Conservation (phyloP, 2,113 vertebrate genomes). For the Eudyptes chrysolophus region DNA sequence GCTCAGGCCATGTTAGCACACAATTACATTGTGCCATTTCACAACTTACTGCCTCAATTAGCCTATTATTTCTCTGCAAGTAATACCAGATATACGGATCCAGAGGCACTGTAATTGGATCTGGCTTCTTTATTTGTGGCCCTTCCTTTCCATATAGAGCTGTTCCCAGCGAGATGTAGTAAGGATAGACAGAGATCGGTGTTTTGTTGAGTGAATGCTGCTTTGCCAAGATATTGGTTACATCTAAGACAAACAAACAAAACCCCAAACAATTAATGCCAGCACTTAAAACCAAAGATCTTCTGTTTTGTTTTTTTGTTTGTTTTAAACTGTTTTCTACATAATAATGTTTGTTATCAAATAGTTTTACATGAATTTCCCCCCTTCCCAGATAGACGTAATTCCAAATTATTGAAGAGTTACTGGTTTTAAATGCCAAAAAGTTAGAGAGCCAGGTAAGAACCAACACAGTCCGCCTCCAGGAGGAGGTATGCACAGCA, state of each 20-base stretch:
- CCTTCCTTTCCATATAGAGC: slow-evolving; percentile 86
- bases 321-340: neutral
- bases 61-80: slow-evolving; percentile 54
- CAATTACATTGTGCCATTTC: slow-evolving; percentile 74
- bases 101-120: slow-evolving; percentile 68
- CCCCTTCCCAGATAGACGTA: neutral
- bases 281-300: neutral
- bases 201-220: slow-evolving; percentile 71
- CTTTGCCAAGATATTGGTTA: slow-evolving; percentile 69
- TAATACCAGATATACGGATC: slow-evolving; percentile 74
- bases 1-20: slow-evolving; percentile 60
- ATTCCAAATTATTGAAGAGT: neutral
- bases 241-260: slow-evolving; percentile 71
- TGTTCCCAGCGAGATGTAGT: slow-evolving; percentile 77
- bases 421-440: neutral
- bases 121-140: slow-evolving; percentile 78
- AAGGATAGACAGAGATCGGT: slow-evolving; percentile 81
- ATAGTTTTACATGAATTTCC: neutral
- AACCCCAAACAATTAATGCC: neutral
- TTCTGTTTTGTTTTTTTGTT: neutral
- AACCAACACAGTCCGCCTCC: neutral
- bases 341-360: neutral
- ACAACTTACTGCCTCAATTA: slow-evolving; percentile 57
- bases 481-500: neutral
- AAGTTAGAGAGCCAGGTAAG: neutral